Evolutionary conservation across 2,888 invertebrate genomes (phyloP), one percentile per base, ranked within the genome.

Genomic region (Erynnis tages): DNA sequence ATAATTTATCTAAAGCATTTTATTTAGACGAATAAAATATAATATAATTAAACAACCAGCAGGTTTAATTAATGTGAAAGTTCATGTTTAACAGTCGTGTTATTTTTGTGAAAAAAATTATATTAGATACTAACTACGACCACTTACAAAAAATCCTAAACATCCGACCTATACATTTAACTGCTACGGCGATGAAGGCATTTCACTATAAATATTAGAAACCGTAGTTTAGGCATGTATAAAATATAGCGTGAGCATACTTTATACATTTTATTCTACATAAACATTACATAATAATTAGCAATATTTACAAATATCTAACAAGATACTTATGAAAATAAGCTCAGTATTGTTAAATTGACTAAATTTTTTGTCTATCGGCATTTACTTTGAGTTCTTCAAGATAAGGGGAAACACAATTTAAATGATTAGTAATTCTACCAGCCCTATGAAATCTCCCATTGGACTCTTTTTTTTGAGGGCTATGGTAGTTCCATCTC

Each of bases 281-380:
- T 48, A 14, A 23, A 37, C 37, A 37, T 5, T 19, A 37, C 10
- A 37, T 37, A n/a, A n/a, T 16, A n/a, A 11, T 21, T 37, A 34
- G 10, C 23, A 14, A 4, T 38, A 47, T 47, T 30, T 47, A 47
- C 47, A 47, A 17, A 14, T 16, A 27, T 29, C 11, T 47, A 38
- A 37, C 21, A 30, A 27, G 7, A 17, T 11, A 13, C 19, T 38
- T 47, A 47, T 17, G 21, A 38, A 37, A 21, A 47, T 47, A 47
- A 47, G 47, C 47, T 47, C 47, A 37, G 38, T 47, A 30, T 30
- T 30, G 19, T 30, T 19, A 38, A 47, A 47, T 47, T 47, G 47
- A 47, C 47, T 47, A 47, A 25, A 13, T 16, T 35, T 25, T 40
- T 17, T 19, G 10, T n/a, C n/a, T 35, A 10, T 10, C 35, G 35